Conservation (phyloP, 1,140 invertebrate genomes). For the Linepithema humile region DNA sequence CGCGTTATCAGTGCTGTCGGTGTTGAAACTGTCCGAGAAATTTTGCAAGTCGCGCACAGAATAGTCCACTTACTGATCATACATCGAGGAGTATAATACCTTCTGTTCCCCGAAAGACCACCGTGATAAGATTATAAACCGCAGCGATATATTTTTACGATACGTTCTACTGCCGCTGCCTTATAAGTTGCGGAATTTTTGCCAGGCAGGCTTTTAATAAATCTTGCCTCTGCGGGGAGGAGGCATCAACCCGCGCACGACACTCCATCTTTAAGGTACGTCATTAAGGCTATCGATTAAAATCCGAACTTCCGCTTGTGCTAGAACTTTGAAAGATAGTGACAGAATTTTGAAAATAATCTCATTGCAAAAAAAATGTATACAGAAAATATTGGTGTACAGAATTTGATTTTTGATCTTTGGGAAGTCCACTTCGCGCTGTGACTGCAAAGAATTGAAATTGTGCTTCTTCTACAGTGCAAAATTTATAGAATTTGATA, state of each 20-base stretch:
- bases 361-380: background rate
- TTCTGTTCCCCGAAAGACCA: background rate
- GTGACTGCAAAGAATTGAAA: background rate
- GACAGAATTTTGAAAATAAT: too few species aligned
- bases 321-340: too few species aligned
- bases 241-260: background rate
- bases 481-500: background rate
- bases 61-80: slow-evolving; percentile 37
- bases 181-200: slow-evolving; percentile 62
- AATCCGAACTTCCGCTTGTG: background rate
- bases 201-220: slow-evolving; percentile 21
- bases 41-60: slow-evolving; percentile 21
- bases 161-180: background rate
- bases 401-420: background rate
- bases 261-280: slow-evolving; percentile 49
- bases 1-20: slow-evolving; percentile 51
- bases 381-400: background rate
- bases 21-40: slow-evolving; percentile 22
- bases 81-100: slow-evolving; percentile 20
- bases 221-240: slow-evolving; percentile 15
- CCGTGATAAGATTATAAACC: slow-evolving; percentile 61
- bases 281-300: background rate
- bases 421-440: too few species aligned
- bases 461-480: background rate
- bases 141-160: slow-evolving; percentile 42